phyloP scores from a whole-genome alignment of 2,797 vertebrate genomes.

The Loris lydekkerianus region DNA sequence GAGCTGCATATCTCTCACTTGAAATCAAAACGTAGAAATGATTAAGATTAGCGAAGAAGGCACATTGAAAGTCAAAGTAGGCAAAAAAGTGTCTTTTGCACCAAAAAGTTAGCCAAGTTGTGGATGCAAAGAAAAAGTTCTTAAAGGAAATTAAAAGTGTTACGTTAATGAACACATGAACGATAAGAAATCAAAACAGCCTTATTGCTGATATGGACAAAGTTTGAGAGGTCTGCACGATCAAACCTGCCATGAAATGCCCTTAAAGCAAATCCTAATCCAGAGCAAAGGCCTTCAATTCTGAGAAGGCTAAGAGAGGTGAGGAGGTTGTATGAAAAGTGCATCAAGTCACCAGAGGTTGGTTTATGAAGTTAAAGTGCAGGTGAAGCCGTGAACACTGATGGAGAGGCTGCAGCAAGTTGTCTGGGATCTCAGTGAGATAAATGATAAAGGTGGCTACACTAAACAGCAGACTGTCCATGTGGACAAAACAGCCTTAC shows the following conservation, averaged over 20 bases:
- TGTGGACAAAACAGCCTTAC: background rate
- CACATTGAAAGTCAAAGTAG: background rate
- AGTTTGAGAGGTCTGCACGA: background rate
- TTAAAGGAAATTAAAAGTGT: background rate
- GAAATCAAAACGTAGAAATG: background rate
- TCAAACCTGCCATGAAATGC: background rate
- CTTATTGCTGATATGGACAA: background rate
- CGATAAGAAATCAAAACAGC: background rate
- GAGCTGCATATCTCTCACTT: background rate
- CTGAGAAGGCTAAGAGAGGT: background rate
- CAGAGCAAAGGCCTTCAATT: background rate
- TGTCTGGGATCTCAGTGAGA: background rate
- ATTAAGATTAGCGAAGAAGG: background rate
- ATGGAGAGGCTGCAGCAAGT: background rate
- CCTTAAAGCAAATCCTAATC: background rate
- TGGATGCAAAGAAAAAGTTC: background rate
- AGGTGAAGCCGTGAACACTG: background rate
- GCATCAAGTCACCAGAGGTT: background rate
- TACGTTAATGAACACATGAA: background rate
- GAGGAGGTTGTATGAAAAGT: background rate
- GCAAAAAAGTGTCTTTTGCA: background rate
- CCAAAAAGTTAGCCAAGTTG: background rate
- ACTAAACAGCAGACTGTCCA: background rate
- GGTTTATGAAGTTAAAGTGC: background rate
- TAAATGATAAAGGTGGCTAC: background rate